phyloP scores from a whole-genome alignment of 2,888 invertebrate species.

The Acrocera orbiculus region DNA sequence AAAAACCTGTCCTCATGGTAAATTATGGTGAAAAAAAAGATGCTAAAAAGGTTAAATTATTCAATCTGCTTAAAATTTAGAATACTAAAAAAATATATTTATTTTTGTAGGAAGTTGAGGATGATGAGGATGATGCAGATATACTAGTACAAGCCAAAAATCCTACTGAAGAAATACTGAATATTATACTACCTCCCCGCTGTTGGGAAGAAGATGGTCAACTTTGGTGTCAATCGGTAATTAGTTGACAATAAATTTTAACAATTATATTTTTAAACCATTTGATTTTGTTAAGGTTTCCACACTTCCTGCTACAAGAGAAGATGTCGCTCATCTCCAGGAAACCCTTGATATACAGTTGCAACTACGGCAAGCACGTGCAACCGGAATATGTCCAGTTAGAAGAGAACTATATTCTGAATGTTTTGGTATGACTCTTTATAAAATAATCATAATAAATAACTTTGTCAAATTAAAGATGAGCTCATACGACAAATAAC shows the following conservation, averaged over 20 bases:
- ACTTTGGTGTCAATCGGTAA: slow-evolving; percentile 70
- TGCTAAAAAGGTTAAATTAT: too few relatives aligned
- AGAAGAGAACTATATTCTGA: slow-evolving; percentile 87
- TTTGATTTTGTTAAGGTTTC: too few relatives aligned
- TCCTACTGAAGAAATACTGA: slow-evolving; percentile 84
- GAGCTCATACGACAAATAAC: slow-evolving; percentile 89
- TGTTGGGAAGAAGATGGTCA: slow-evolving; percentile 95
- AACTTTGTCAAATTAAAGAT: slow-evolving; percentile 31
- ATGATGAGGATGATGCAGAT: too few relatives aligned
- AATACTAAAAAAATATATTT: too few relatives aligned
- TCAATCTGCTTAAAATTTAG: too few relatives aligned
- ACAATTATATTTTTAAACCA: too few relatives aligned
- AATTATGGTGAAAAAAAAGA: too few relatives aligned
- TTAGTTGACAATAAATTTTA: not conserved
- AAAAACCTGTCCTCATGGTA: too few relatives aligned
- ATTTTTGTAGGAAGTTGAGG: too few relatives aligned
- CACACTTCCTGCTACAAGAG: slow-evolving; percentile 85
- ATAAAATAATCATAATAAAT: not conserved
- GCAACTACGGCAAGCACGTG: slow-evolving; percentile 82
- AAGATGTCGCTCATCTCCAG: slow-evolving; percentile 91
- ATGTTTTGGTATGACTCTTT: slow-evolving; percentile 49
- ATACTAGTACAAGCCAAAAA: too few relatives aligned
- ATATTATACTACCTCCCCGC: slow-evolving; percentile 81
- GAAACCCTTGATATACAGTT: slow-evolving; percentile 84
- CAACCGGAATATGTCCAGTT: slow-evolving; percentile 92